Conservation (phyloP, 2,113 vertebrate species). For the Myodes glareolus region DNA sequence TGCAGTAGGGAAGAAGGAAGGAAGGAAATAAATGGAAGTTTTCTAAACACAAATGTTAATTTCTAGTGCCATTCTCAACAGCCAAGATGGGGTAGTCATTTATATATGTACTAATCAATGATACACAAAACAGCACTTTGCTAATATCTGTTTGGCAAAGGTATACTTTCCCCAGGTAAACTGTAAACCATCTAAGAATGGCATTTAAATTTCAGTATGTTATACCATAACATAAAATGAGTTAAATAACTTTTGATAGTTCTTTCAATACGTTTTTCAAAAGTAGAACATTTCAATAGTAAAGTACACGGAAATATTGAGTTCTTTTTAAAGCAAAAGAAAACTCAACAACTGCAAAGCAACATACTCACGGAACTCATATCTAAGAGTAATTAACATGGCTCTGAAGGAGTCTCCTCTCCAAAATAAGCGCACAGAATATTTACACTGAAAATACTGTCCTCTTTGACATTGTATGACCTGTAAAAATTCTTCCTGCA, state of each 20-base stretch:
- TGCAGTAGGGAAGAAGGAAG: background rate
- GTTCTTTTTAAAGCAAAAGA: constrained; percentile 41
- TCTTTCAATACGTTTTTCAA: constrained; percentile 27
- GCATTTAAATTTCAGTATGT: constrained; percentile 28
- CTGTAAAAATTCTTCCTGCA: constrained; percentile 3
- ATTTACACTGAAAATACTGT: constrained; percentile 64
- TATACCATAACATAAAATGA: background rate
- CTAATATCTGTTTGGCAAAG: constrained; percentile 58
- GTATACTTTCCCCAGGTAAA: background rate
- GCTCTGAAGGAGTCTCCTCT: constrained; percentile 27
- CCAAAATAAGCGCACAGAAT: constrained; percentile 40
- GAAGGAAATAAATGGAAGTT: background rate
- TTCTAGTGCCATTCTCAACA: constrained; percentile 23
- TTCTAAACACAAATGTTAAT: constrained; percentile 56
- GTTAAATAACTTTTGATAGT: constrained; percentile 1
- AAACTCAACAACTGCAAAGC: background rate
- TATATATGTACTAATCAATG: background rate
- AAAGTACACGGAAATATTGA: background rate
- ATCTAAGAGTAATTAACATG: constrained; percentile 12
- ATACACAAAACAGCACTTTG: background rate
- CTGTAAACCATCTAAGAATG: constrained; percentile 24
- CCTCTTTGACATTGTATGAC: constrained; percentile 13
- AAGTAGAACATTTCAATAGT: constrained; percentile 24
- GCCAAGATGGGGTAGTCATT: background rate
- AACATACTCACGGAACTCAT: constrained; percentile 19